Evolutionary conservation across 2,113 vertebrate species (phyloP), one percentile per base, ranked within the genome.

Genomic region (Actinemys pallida): DNA sequence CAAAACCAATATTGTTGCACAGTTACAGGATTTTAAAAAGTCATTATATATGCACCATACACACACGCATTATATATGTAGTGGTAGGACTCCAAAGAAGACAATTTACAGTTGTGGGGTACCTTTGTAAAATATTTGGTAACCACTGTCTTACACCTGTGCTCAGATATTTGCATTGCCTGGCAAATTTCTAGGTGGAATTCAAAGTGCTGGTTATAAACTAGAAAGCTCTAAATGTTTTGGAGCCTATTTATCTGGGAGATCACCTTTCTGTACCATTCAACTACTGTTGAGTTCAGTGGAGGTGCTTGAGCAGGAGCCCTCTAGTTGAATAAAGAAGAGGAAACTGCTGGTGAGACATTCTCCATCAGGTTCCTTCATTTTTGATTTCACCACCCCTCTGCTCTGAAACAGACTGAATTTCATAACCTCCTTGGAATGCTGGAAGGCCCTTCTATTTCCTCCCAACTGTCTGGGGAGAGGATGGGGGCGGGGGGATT

Each of bases 191-290:
- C 12, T 57, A 47, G 47, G 25, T 91, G 47, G 83, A 80, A 39
- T 85, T 95, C 42, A 31, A 81, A 0, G 0, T n/a, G 17, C 54
- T 0, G 1, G 5, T 45, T 24, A 88, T 72, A 72, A 9, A 84
- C 54, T n/a, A 42, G 31, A 8, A 59, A 24, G 35, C 52, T n/a
- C 17, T 1, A 25, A 25, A 56, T 57, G 69, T 45, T 42, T 91
- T 91, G 56, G 56, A 24, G 22, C 8, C 24, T 57, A 24, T 57
- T 57, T 57, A 57, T 19, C 16, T 81, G 8, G 25, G 29, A 84
- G 3, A 79, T 86, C 17, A 27, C 56, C 84, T 22, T 45, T 10
- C 31, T 76, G 10, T 57, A 10, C 39, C 86, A 5, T 22, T 76
- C 87, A 54, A 10, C 50, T 75, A 0, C 8, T 84, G 69, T 39